A percentile compares a stretch with the other conserved stretches of the same genome.
These are phyloP conservation scores for Brachyptera putata DNA, from an alignment of 2,888 invertebrate genomes.

Conservation along the genomic window DNA sequence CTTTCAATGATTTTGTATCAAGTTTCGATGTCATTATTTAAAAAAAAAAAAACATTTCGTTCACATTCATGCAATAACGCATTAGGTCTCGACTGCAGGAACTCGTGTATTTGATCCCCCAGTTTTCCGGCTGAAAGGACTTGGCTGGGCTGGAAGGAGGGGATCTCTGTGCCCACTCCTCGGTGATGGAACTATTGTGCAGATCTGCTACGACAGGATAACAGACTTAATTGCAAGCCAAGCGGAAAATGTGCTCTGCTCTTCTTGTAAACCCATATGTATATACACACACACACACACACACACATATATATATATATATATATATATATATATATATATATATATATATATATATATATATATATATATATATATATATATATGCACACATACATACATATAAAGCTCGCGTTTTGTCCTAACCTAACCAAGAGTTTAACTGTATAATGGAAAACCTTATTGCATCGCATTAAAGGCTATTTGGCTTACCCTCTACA, in stretches of 20 bases:
- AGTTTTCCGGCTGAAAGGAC: slow-evolving; percentile 16
- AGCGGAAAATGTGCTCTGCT: slow-evolving; percentile 43
- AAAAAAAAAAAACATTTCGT: background rate
- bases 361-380: no score
- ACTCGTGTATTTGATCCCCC: slow-evolving; percentile 21
- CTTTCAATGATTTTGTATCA: no score
- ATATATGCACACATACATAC: no score
- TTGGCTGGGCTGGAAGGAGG: background rate
- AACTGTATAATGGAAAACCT: slow-evolving; percentile 1
- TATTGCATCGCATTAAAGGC: slow-evolving; percentile 2
- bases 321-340: no score
- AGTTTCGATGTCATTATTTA: no score
- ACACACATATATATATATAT: slow-evolving; percentile 16
- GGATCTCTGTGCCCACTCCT: background rate
- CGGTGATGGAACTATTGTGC: slow-evolving; percentile 27
- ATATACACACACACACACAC: no score
- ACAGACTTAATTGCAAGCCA: slow-evolving; percentile 45
- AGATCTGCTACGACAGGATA: slow-evolving; percentile 39
- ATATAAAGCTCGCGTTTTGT: slow-evolving; percentile 25
- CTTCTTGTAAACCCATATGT: slow-evolving; percentile 30
- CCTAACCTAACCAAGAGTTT: slow-evolving; percentile 6
- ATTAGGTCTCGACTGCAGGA: background rate
- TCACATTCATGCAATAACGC: background rate
- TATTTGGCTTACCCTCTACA: background rate
- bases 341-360: no score